These are phyloP conservation scores for Mus pahari DNA, from an alignment of 2,113 vertebrate genomes.

Conservation along the genomic window DNA sequence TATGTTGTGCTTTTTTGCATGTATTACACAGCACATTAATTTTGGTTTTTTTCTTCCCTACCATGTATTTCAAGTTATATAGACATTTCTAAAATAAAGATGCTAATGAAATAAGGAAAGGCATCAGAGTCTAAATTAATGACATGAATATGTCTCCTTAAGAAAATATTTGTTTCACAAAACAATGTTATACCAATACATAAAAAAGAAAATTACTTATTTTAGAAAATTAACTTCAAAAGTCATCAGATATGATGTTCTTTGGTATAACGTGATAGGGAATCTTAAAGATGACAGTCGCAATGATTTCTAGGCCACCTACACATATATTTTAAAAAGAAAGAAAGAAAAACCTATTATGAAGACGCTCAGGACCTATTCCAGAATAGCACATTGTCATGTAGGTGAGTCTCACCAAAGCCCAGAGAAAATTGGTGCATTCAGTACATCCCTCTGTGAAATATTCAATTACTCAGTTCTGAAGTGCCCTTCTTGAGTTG, in stretches of 20 bases:
- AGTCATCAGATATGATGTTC: background rate
- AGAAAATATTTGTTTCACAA: constrained; percentile 35
- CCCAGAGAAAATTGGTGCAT: constrained; percentile 65
- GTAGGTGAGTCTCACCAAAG: constrained; percentile 64
- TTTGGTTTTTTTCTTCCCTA: background rate
- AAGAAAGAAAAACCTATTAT: constrained; percentile 52
- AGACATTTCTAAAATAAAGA: background rate
- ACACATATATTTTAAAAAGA: background rate
- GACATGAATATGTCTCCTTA: background rate
- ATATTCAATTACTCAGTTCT: constrained; percentile 65
- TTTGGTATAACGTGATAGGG: background rate
- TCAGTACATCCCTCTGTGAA: constrained; percentile 68
- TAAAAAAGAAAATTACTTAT: background rate
- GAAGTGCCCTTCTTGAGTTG: constrained; percentile 69
- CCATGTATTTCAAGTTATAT: background rate
- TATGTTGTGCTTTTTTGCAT: background rate
- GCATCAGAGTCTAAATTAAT: background rate
- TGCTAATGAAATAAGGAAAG: background rate
- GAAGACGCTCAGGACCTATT: constrained; percentile 56
- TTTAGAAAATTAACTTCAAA: constrained; percentile 42
- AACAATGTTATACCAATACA: background rate
- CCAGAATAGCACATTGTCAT: constrained; percentile 58
- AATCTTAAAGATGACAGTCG: constrained; percentile 57
- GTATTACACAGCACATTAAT: background rate
- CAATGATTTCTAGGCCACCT: constrained; percentile 59